Evolutionary conservation across 2,113 vertebrate species (phyloP), one percentile per base, ranked within the genome.

Genomic region (Zingel zingel): DNA sequence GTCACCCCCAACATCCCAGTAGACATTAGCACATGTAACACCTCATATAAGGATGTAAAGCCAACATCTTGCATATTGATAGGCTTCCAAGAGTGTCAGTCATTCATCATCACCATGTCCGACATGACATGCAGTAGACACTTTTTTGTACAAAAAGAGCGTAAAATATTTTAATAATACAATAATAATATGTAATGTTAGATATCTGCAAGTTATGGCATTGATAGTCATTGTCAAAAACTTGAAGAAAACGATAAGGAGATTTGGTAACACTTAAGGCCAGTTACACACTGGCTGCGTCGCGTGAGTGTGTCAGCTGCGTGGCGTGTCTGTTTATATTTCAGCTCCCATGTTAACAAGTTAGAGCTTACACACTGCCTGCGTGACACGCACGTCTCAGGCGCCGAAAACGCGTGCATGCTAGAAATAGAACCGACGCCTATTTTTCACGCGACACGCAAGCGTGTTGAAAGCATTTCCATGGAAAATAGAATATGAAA

Each of bases 1-100:
- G 7, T 30, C 79, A 63, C 1, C 3, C 56, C 59, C 3, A 65
- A 65, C 43, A 78, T 80, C 58, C 82, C 61, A 51, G 25, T 5
- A 14, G 33, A 65, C 39, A 18, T n/a, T 21, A n/a, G 50, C 47
- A 39, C 64, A 70, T 27, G 36, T 65, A 63, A 71, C 43, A 61
- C 69, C 53, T 50, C 18, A 33, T 71, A 79, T 83, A 85, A 88
- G 62, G 88, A 90, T 76, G 18, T 6, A 56, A 48, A 64, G 8
- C 39, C 86, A 85, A 74, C 53, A 82, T 87, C 83, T 84, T 54
- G 9, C 77, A 77, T 86, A 76, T 74, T 87, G 74, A 78, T 82
- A 80, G 73, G 58, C 85, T 54, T 74, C 50, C 59, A 1, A 10
- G 25, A 51, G 67, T 45, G 58, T 23, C 30, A 3, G 43, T 15